Evolutionary conservation across 1,140 invertebrate species (phyloP), one percentile per base, ranked within the genome.

Genomic region (Tigriopus japonicus): DNA sequence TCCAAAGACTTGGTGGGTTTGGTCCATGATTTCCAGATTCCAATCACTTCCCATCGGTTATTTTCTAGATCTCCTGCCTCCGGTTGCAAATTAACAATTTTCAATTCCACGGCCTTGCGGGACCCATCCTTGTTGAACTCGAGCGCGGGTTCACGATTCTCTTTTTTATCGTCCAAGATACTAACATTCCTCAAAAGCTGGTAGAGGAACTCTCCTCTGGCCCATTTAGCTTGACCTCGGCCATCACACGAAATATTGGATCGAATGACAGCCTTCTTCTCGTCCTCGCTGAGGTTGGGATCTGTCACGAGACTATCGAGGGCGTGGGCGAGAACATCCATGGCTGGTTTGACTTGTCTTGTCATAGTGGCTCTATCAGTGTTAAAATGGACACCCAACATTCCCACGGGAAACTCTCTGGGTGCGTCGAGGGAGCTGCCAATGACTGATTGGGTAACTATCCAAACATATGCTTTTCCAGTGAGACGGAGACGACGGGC

Each of bases 371-470:
- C 75, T 62, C 81, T 83, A 52, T 81, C 85, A 21, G 88, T 91
- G 68, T 92, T 87, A 66, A 91, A 93, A 71, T 93, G 87, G 0
- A 92, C 71, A 89, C 91, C 90, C 12, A 96, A 73, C 84, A 93
- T 90, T 35, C 91, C 91, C 17, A 91, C 80, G 0, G 89, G 89
- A 70, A 93, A 94, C 66, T 87, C 81, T 63, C 80, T 77, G 0
- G 83, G 80, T n/a, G 83, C 81, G 65, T 83, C 65, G 52, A 67
- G 66, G 28, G 63, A 63, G 67, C 83, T 69, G 81, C 70, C 87
- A 42, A 95, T 86, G 45, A 92, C 88, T 68, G 86, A 88, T 70
- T 93, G 87, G 14, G 88, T 92, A 0, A 92, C 87, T 56, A 96
- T 86, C 92, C 92, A 95, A 13, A 95, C 86, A 70, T 92, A 95